Evolutionary conservation across 2,888 invertebrate genomes (phyloP).

Genomic region (Vanessa cardui): DNA sequence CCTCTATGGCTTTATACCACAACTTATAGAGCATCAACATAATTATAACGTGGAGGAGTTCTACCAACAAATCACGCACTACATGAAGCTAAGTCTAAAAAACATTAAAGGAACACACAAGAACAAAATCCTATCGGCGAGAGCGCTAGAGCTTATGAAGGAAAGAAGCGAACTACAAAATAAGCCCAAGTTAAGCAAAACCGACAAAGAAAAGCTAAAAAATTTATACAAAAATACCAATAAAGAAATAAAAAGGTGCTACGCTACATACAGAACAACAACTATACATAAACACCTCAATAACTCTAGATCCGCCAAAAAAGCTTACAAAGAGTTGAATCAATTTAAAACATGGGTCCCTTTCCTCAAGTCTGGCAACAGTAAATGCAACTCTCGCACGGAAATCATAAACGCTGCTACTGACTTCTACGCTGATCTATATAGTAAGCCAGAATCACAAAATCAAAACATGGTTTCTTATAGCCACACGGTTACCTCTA

Average conservation of each 20-base stretch:
- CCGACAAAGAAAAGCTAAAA: slow-evolving; percentile 28
- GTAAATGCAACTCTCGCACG: slow-evolving; percentile 21
- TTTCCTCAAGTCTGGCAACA: slow-evolving; percentile 21
- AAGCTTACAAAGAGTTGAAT: slow-evolving; percentile 32
- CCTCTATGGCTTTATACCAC: slow-evolving; percentile 28
- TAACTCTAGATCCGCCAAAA: slow-evolving; percentile 33
- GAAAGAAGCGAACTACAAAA: slow-evolving; percentile 38
- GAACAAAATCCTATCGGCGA: slow-evolving; percentile 28
- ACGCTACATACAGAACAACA: slow-evolving; percentile 30
- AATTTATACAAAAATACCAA: slow-evolving; percentile 32
- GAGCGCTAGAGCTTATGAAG: slow-evolving; percentile 35
- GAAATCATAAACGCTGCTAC: slow-evolving; percentile 38
- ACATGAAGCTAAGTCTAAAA: slow-evolving; percentile 26
- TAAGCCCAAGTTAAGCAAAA: slow-evolving; percentile 29
- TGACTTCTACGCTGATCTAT: slow-evolving; percentile 34
- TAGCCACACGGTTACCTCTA: slow-evolving; percentile 14
- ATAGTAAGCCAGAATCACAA: not conserved
- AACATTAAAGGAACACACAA: slow-evolving; percentile 27
- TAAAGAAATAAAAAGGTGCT: slow-evolving; percentile 37
- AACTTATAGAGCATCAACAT: slow-evolving; percentile 21
- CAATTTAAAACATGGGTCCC: slow-evolving; percentile 31
- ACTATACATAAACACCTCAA: slow-evolving; percentile 32
- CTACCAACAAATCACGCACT: slow-evolving; percentile 28
- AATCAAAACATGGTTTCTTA: not conserved
- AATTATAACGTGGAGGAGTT: slow-evolving; percentile 27